Evolutionary conservation across 2,113 vertebrate genomes (phyloP), one percentile per base, ranked within the genome.

Genomic region (Leiothrix lutea): DNA sequence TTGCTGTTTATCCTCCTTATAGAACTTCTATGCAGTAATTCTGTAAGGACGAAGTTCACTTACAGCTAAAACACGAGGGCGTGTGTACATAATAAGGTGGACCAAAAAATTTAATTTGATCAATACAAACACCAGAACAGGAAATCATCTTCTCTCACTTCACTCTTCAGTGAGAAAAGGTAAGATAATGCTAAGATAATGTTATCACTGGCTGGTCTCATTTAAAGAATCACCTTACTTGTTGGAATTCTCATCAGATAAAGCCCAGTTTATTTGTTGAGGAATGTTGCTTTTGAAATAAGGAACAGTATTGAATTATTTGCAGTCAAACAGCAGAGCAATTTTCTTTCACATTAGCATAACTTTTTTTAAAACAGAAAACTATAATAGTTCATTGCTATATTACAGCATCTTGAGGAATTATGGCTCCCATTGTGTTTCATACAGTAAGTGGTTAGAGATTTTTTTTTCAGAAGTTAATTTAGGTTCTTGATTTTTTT

Each of bases 31-130:
- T 23, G 20, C 23, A 60, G 60, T 64, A 82, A 69, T 89, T 85
- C 54, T 64, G 14, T 69, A 80, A 82, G 22, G 40, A 80, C 69
- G 71, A 86, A 56, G 33, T 83, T 42, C 48, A 45, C 12, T 14
- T 53, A 67, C 31, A 78, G 81, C 70, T 90, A 71, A 89, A 93
- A 47, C 26, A 56, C 0, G 1, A 92, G 58, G 56, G 38, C 23
- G 85, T 82, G 50, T 64, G 74, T 90, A 80, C 44, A 48, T 70
- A 93, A 84, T 70, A 54, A 69, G 9, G 42, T 54, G 40, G 77
- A 72, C 47, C 5, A 14, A 94, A 87, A 64, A 65, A 36, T 65
- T 96, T 91, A 60, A 92, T 94, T 71, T 92, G 50, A 83, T 94
- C 74, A 54, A 16, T 91, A 82, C 42, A 94, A 94, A 92, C 67